Evolutionary conservation across 2,113 vertebrate species (phyloP), one percentile per base, ranked within the genome.

Genomic region (Macquaria australasica): DNA sequence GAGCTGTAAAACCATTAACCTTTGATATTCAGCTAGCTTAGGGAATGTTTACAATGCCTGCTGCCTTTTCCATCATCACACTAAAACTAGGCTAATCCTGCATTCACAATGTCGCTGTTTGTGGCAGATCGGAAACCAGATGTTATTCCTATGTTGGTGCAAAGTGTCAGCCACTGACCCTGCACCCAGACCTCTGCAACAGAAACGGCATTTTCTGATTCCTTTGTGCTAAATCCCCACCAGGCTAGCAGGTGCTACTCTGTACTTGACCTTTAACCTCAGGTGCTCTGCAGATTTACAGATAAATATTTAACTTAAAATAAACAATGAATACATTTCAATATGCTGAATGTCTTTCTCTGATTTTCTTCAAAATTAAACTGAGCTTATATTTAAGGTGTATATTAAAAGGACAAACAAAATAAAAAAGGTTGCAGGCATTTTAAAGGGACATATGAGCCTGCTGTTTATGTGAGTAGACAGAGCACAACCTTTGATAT

Each of bases 1-100:
- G 3, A 85, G 89, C 86, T 81, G 87, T 94, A 92, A 95, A 95
- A 86, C 83, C 84, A 92, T 95, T 94, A 94, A 94, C 92, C 93
- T 94, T 93, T 92, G 90, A 82, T 90, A 81, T 73, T 72, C 7
- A 48, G 37, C 84, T 37, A 77, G 83, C 63, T 77, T 43, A 23
- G 56, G 23, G 84, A 73, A 85, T 87, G 74, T 89, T 91, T 87
- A 77, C 72, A 21, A 59, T 28, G 50, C 37, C 67, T 7, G 23
- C n/a, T 28, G 55, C 39, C 43, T 53, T 56, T 77, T 45, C 18
- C 34, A 45, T 34, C 50, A 18, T 68, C 39, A 14, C 58, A 56
- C 51, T n/a, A 3, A 58, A 68, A 53, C 43, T 1, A 9, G 48
- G 20, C 8, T 50, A 16, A 77, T 73, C 48, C 82, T 66, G 3